Base-by-base conservation (phyloP, 1,140 invertebrate genomes). In the Augochlora pura region DNA sequence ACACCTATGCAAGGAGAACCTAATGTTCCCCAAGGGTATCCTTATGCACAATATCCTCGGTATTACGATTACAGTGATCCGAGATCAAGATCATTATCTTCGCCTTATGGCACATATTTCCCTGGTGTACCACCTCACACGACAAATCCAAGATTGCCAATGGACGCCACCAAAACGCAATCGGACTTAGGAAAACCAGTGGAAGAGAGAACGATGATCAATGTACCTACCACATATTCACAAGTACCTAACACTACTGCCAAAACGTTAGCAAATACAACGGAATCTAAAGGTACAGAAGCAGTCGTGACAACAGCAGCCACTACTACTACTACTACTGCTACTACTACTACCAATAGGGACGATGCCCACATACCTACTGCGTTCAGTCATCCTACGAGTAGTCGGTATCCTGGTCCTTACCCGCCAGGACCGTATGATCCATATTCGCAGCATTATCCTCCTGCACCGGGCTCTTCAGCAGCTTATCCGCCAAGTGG, bases 381-480 rank as follows among this genome's bases (percentile, higher is more conserved):
- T 25, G 91, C 90, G 32, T 93, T 91, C 67, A 91, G 84, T 68
- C 93, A 94, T 88, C 93, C 93, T 0, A 90, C 92, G 54, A 93
- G 92, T 69, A 88, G 88, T n/a, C 91, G 92, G 25, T 94, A 94
- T 82, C 92, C 92, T n/a, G 93, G 90, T 38, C 93, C 93, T 21
- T 94, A 94, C 86, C 92, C 93, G 0, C 93, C 93, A 0, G 92
- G 91, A 46, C 92, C 93, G 16, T 94, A 93, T 81, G 93, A 90
- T 86, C 93, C 83, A 1, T 94, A 94, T 78, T 93, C 94, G 65
- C 93, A 94, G 64, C 92, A 93, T 69, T 94, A 94, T 81, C 90
- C 91, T 62, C 90, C 89, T 4, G 88, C 89, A 32, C 91, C 91
- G 8, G 90, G 89, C 12, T 91, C 91, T 14, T 89, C 91, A 7